Evolutionary conservation across 2,797 vertebrate species (phyloP).

Genomic region (Manis pentadactyla): DNA sequence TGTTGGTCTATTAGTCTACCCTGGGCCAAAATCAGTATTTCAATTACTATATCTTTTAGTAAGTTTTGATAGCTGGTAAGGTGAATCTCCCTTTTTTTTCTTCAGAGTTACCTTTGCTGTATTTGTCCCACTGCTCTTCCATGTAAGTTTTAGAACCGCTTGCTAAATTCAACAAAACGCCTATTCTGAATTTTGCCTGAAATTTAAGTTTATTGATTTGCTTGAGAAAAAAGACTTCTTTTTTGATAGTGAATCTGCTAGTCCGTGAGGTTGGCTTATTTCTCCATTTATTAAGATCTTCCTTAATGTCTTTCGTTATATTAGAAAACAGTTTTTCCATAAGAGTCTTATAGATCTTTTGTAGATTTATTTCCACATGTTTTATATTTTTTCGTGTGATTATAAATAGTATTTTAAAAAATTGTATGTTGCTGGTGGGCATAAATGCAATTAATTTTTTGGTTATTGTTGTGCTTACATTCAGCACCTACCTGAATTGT

Average conservation of each 20-base stretch:
- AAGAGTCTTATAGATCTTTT: background rate
- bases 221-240: background rate
- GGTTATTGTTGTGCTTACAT: background rate
- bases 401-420: background rate
- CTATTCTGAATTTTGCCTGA: background rate
- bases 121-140: background rate
- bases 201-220: conserved; percentile 17
- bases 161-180: background rate
- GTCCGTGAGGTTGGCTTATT: background rate
- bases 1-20: background rate
- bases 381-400: background rate
- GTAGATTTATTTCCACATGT: conserved; percentile 2
- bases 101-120: background rate
- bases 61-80: background rate
- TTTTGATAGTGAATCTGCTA: background rate
- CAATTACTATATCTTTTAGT: background rate
- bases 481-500: background rate
- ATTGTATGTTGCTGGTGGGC: background rate
- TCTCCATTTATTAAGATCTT: background rate
- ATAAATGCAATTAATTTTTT: background rate
- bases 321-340: background rate
- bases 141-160: conserved; percentile 4
- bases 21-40: background rate
- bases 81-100: background rate
- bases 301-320: background rate